phyloP scores from a whole-genome alignment of 2,888 invertebrate genomes.

The Machimus rusticus region DNA sequence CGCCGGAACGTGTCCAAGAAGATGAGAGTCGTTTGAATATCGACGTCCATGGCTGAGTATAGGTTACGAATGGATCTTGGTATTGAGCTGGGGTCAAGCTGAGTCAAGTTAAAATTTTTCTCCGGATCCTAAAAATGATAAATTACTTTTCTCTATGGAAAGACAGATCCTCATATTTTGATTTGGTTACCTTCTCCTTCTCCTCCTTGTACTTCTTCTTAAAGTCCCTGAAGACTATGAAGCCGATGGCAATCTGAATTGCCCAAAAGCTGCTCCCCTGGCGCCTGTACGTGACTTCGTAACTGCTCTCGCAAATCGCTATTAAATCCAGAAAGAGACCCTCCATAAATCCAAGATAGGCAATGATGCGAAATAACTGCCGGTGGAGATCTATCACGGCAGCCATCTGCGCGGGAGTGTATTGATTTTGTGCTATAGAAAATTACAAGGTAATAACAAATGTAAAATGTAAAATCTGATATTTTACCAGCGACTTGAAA shows the following conservation, averaged over 20 bases:
- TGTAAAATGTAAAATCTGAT: background rate
- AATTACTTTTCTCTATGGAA: background rate
- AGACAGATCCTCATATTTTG: background rate
- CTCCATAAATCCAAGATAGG: constrained; percentile 56
- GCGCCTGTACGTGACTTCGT: constrained; percentile 50
- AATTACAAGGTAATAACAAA: background rate
- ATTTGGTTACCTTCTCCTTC: constrained; percentile 53
- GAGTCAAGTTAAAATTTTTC: constrained; percentile 51
- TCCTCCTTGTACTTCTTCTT: constrained; percentile 57
- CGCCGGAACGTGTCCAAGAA: constrained; percentile 57
- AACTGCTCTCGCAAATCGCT: constrained; percentile 55
- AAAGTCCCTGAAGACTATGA: constrained; percentile 56
- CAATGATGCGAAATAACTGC: constrained; percentile 56
- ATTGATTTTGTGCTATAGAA: constrained; percentile 45
- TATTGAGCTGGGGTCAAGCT: constrained; percentile 51
- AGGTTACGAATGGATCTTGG: constrained; percentile 53
- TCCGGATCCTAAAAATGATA: constrained; percentile 52
- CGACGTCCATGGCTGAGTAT: constrained; percentile 53
- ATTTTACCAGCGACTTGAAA: constrained; percentile 51
- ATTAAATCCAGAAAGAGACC: constrained; percentile 56
- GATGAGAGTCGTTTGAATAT: constrained; percentile 54
- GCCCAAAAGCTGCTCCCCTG: constrained; percentile 60
- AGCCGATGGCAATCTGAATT: constrained; percentile 55
- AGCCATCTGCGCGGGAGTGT: constrained; percentile 49
- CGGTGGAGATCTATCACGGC: constrained; percentile 53